Evolutionary conservation across 2,797 vertebrate species (phyloP).

Genomic region (Tauraco hartlaubi): DNA sequence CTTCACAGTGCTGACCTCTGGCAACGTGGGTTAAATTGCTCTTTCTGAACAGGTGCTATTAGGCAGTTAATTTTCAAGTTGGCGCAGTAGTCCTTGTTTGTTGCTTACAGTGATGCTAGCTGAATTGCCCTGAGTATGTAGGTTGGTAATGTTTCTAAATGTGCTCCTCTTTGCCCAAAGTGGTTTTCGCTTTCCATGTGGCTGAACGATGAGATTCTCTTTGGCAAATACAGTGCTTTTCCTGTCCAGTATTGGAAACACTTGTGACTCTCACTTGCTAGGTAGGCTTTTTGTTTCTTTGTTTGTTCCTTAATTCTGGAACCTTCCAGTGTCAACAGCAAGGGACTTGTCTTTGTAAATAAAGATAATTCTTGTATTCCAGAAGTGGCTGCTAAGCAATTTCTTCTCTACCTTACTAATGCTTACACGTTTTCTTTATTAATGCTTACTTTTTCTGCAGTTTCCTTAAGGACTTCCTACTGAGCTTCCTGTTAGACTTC

Average conservation of each 20-base stretch:
- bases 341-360: neutral
- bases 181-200: neutral
- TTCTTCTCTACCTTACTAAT: constrained; percentile 3
- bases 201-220: neutral
- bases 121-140: neutral
- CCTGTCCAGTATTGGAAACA: neutral
- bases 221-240: neutral
- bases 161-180: neutral
- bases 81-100: neutral
- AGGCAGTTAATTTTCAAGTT: neutral
- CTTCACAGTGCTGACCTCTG: neutral
- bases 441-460: neutral
- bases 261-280: neutral
- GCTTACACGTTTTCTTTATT: neutral
- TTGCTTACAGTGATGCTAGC: neutral
- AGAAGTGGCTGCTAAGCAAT: neutral
- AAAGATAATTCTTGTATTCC: neutral
- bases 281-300: neutral
- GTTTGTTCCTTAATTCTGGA: neutral
- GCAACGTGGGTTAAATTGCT: neutral
- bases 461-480: neutral
- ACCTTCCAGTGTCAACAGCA: neutral
- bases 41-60: neutral
- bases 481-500: neutral
- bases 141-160: neutral